A percentile compares a stretch with the other conserved stretches of the same genome.
These are phyloP conservation scores for Sphaerodactylus townsendi DNA, from an alignment of 2,113 vertebrate genomes.

Conservation along the genomic window DNA sequence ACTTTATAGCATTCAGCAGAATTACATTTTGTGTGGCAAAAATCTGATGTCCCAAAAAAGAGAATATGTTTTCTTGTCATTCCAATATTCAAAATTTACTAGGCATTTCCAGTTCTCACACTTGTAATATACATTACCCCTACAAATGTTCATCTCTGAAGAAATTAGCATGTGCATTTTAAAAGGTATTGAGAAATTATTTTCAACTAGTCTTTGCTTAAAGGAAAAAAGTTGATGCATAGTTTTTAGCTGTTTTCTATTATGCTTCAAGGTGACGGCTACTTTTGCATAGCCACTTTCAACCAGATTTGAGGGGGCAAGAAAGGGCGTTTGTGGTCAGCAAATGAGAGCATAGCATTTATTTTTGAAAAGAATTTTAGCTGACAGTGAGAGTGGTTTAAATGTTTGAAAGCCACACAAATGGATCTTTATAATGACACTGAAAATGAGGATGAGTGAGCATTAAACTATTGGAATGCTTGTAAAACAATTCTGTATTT, in stretches of 20 bases:
- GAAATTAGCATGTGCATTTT: neutral
- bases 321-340: neutral
- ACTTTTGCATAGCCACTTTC: neutral
- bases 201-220: neutral
- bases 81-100: neutral
- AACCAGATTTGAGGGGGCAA: neutral
- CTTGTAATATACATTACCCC: accelerated
- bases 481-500: neutral
- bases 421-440: neutral
- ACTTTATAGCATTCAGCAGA: neutral
- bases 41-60: neutral
- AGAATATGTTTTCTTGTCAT: neutral
- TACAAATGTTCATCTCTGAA: no score
- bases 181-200: neutral
- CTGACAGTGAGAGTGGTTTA: neutral
- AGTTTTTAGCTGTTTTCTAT: neutral
- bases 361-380: neutral
- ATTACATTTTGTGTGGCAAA: accelerated
- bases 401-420: neutral
- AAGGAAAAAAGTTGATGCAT: neutral
- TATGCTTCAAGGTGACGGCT: neutral
- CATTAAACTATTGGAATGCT: neutral
- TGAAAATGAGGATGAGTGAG: neutral
- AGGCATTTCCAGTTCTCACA: neutral
- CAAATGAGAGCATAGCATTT: neutral